These are phyloP conservation scores for Arothron firmamentum DNA, from an alignment of 2,113 vertebrate genomes.

Conservation along the genomic window DNA sequence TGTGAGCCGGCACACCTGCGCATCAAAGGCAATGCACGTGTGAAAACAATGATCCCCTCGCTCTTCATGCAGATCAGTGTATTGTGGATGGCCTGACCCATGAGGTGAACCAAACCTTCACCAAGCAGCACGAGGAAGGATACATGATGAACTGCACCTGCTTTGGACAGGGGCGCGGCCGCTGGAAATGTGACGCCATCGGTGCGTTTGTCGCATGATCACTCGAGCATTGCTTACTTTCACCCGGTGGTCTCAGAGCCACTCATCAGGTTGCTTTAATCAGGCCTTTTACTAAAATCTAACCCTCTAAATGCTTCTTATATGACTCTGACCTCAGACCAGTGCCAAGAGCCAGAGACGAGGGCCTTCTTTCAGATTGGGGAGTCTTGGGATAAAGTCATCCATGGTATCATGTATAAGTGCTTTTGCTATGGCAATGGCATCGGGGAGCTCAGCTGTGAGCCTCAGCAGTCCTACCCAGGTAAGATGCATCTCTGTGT, in stretches of 20 bases:
- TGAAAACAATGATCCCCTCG: neutral
- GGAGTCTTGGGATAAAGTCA: conserved; percentile 88
- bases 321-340: conserved; percentile 74
- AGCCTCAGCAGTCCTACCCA: conserved; percentile 83
- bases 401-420: conserved; percentile 86
- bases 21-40: conserved; percentile 15
- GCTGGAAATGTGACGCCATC: conserved; percentile 94
- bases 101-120: conserved; percentile 93
- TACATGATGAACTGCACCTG: conserved; percentile 97
- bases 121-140: conserved; percentile 90
- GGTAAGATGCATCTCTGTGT: conserved; percentile 68
- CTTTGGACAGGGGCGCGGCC: conserved; percentile 90
- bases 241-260: no score
- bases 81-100: conserved; percentile 88
- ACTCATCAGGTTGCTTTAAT: neutral
- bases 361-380: conserved; percentile 91
- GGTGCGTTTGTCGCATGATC: conserved; percentile 73
- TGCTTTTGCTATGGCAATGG: conserved; percentile 94
- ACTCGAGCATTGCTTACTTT: no score
- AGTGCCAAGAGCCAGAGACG: conserved; percentile 94
- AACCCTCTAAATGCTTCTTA: neutral
- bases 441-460: conserved; percentile 92
- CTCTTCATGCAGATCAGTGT: conserved; percentile 83
- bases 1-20: conserved; percentile 36
- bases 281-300: neutral